phyloP scores from a whole-genome alignment of 1,140 invertebrate species.

The Dinothrombium tinctorium region DNA sequence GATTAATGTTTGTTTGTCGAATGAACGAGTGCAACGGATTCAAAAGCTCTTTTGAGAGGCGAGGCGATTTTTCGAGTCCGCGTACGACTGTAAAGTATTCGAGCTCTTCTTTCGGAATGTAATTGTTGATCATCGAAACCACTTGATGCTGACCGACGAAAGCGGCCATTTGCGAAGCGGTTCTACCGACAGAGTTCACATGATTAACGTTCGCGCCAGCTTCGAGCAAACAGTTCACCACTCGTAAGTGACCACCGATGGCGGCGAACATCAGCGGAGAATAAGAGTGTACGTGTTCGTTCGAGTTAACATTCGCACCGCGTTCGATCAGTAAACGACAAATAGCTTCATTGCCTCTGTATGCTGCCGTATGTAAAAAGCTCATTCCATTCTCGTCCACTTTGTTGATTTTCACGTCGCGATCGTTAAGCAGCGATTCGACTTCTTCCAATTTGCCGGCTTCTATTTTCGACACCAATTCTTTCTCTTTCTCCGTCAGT shows the following conservation, averaged over 20 bases:
- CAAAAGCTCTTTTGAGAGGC: slow-evolving; percentile 41
- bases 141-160: slow-evolving; percentile 86
- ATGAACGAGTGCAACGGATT: slow-evolving; percentile 62
- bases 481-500: slow-evolving; percentile 1
- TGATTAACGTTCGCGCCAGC: slow-evolving; percentile 50
- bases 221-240: slow-evolving; percentile 57
- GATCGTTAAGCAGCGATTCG: slow-evolving; percentile 18
- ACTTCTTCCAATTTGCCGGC: slow-evolving; percentile 19
- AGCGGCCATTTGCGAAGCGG: slow-evolving; percentile 84
- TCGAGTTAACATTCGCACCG: slow-evolving; percentile 75
- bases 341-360: slow-evolving; percentile 70
- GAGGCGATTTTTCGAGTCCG: slow-evolving; percentile 53
- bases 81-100: slow-evolving; percentile 55
- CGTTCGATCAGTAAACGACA: slow-evolving; percentile 68
- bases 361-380: slow-evolving; percentile 80
- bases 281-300: slow-evolving; percentile 58
- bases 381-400: slow-evolving; percentile 66
- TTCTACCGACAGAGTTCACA: slow-evolving; percentile 67
- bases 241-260: slow-evolving; percentile 59
- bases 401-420: slow-evolving; percentile 41
- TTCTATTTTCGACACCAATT: slow-evolving; percentile 12
- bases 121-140: slow-evolving; percentile 84
- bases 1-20: slow-evolving; percentile 35
- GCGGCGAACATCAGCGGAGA: slow-evolving; percentile 89
- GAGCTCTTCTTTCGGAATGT: slow-evolving; percentile 54